Base-by-base conservation (phyloP, 2,113 vertebrate species). In the Zosterops borbonicus region DNA sequence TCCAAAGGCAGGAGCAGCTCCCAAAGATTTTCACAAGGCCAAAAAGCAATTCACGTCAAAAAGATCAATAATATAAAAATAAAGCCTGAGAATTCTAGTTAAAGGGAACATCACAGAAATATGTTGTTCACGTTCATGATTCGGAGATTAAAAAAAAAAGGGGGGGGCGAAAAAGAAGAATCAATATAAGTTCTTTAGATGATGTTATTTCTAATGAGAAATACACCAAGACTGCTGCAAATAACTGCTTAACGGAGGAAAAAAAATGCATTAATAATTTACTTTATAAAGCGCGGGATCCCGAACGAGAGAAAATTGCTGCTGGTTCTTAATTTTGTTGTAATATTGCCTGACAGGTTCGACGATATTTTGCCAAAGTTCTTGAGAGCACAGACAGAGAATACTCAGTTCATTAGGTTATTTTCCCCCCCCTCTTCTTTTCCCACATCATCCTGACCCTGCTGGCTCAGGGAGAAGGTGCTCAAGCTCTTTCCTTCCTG, bases 121-220 rank as follows among this genome's bases (percentile, higher is more conserved):
- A 98, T 97, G 96, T 96, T 96, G 96, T 96, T 97, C 98, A 98
- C 97, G 96, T 98, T 95, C 96, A 49, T 92, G 97, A 98, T 97
- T 96, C 24, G 7, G 95, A 98, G 97, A 97, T 98, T 97, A 92
- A 98, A 97, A 97, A 97, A 33, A 20, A 35, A 10, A 7, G 5
- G 4, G 9, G 0, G 12, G n/a, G 24, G 20, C 5, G 12, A 1
- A 0, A 1, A 0, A 12, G 27, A 96, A 91, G 92, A 97, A 98
- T 98, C 97, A 97, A 98, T 98, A 97, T 39, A 91, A 90, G 83
- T 97, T 97, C 97, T 97, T 98, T 95, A 97, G 97, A 98, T 97
- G 97, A 97, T 98, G 97, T 97, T 98, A 97, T 97, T 98, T 97
- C 98, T 98, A 98, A 98, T 96, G 97, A 98, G 97, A 97, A 98